Evolutionary conservation across 2,113 vertebrate species (phyloP).

Genomic region (Engystomops pustulosus): DNA sequence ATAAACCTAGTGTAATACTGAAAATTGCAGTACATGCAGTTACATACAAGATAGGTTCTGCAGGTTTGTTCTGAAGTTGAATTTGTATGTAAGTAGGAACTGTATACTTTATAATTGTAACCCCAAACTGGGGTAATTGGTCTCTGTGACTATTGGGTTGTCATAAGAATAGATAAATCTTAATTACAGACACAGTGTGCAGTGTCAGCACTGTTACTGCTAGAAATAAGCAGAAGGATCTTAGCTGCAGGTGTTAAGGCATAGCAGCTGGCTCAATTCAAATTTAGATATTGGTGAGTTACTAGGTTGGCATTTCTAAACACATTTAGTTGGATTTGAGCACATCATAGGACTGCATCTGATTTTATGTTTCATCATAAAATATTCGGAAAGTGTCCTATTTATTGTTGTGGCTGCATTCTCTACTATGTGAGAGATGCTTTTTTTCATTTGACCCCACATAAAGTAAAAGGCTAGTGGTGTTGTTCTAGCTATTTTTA

Average conservation of each 20-base stretch:
- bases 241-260: constrained; percentile 50
- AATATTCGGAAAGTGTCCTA: neutral
- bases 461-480: neutral
- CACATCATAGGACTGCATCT: constrained; percentile 5
- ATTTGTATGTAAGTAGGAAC: no score
- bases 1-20: no score
- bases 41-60: no score
- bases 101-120: no score
- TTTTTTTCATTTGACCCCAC: neutral
- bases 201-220: constrained; percentile 36
- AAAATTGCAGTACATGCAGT: no score
- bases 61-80: no score
- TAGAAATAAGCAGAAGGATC: constrained; percentile 37
- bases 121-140: no score
- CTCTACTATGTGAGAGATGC: neutral
- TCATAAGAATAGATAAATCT: no score
- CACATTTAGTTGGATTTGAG: constrained; percentile 39
- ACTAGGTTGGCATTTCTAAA: constrained; percentile 56
- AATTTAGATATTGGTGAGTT: constrained; percentile 42
- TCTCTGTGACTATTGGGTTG: no score
- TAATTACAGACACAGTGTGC: no score
- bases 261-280: constrained; percentile 34
- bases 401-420: neutral
- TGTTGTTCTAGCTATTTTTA: no score
- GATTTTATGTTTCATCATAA: neutral